Evolutionary conservation across 1,140 invertebrate species (phyloP).

Genomic region (Orius laevigatus): DNA sequence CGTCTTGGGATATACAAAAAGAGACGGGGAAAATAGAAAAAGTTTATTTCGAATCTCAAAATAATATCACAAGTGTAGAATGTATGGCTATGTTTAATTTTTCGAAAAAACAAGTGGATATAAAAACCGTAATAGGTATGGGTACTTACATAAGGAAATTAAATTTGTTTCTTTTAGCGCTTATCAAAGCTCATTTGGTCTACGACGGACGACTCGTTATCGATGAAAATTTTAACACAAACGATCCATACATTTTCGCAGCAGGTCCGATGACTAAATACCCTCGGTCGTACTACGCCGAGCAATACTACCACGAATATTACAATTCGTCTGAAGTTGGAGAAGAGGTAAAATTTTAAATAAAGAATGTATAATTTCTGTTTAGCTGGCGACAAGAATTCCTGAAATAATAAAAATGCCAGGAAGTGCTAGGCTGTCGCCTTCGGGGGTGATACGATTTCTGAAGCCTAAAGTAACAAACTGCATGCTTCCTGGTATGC

Average conservation of each 20-base stretch:
- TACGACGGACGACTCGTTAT: constrained; percentile 56
- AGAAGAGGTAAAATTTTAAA: constrained; percentile 27
- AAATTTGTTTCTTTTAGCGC: constrained; percentile 32
- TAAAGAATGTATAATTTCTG: not conserved
- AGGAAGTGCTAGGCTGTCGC: constrained; percentile 1
- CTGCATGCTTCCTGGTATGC: constrained; percentile 25
- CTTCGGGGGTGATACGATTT: not conserved
- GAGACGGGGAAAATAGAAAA: too few species aligned
- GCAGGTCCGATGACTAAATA: constrained; percentile 50
- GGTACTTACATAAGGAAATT: constrained; percentile 8
- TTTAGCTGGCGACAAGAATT: constrained; percentile 9
- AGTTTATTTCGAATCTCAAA: too few species aligned
- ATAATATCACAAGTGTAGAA: too few species aligned
- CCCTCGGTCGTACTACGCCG: constrained; percentile 33
- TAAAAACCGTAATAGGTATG: too few species aligned
- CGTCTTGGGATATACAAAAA: constrained; percentile 1
- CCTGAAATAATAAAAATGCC: not conserved
- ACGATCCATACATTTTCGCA: constrained; percentile 47
- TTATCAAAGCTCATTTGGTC: constrained; percentile 45
- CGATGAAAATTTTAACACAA: constrained; percentile 45
- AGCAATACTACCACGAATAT: constrained; percentile 29
- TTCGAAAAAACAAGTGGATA: too few species aligned
- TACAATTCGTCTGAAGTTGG: constrained; percentile 39
- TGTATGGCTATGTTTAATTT: too few species aligned
- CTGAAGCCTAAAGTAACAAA: constrained; percentile 21